Evolutionary conservation across 2,888 invertebrate species (phyloP).

Genomic region (Pterostichus madidus): DNA sequence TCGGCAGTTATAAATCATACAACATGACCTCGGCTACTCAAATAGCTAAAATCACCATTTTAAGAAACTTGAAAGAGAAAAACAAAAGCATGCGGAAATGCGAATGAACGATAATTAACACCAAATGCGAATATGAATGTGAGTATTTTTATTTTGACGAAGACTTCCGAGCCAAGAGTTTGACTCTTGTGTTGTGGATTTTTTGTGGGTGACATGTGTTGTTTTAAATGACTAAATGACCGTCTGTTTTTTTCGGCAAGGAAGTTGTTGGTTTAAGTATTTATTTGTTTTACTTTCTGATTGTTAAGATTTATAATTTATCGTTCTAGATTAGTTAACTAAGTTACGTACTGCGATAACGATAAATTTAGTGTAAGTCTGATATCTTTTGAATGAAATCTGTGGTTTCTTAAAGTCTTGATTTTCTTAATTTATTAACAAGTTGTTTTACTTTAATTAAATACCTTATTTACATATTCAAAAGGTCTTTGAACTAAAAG

Average conservation of each 20-base stretch:
- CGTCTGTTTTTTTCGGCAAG: constrained; percentile 48
- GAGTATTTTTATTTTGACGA: constrained; percentile 16
- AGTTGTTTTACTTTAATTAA: constrained; percentile 39
- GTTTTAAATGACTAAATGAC: constrained; percentile 53
- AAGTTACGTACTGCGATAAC: background rate
- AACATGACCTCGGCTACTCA: constrained; percentile 29
- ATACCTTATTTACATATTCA: constrained; percentile 38
- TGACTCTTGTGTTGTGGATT: constrained; percentile 2
- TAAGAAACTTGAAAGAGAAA: constrained; percentile 7
- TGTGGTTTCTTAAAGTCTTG: constrained; percentile 4
- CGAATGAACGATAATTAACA: constrained; percentile 53
- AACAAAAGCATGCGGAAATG: constrained; percentile 46
- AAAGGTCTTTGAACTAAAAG: constrained; percentile 43
- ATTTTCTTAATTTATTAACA: constrained; percentile 38
- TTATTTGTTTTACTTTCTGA: constrained; percentile 16
- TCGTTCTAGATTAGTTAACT: background rate
- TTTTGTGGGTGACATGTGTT: constrained; percentile 42
- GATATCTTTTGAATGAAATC: constrained; percentile 12
- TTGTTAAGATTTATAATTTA: constrained; percentile 34
- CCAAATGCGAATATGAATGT: constrained; percentile 50
- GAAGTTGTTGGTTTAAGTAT: constrained; percentile 24
- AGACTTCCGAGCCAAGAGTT: constrained; percentile 40
- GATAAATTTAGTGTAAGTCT: background rate
- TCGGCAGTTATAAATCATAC: constrained; percentile 53
- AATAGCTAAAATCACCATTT: constrained; percentile 29